phyloP scores from a whole-genome alignment of 2,113 vertebrate genomes.

The Podilymbus podiceps region DNA sequence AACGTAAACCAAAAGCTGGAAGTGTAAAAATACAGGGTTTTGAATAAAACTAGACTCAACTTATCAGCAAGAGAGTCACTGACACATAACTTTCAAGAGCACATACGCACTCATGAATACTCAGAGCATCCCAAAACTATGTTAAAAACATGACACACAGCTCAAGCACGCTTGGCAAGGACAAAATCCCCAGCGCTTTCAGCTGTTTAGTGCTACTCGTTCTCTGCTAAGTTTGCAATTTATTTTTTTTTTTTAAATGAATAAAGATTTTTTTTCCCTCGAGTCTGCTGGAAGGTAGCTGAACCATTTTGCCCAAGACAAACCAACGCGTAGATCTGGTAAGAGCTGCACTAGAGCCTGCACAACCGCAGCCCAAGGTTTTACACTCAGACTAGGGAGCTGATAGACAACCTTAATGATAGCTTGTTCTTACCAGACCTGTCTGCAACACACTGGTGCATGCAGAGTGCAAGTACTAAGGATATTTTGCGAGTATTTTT shows the following conservation, averaged over 20 bases:
- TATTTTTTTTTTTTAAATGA: accelerated
- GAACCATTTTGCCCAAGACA: not conserved
- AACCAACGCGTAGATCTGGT: not conserved
- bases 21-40: not conserved
- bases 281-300: not conserved
- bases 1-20: not conserved
- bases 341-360: not conserved
- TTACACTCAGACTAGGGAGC: not conserved
- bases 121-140: not conserved
- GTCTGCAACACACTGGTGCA: not conserved
- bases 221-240: not conserved
- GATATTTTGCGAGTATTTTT: not conserved
- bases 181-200: not conserved
- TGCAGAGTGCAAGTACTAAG: too few relatives aligned
- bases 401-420: not conserved
- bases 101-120: accelerated
- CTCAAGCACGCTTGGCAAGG: not conserved
- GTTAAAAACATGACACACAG: not conserved
- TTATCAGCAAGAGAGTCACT: not conserved
- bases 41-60: not conserved
- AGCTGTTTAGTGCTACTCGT: not conserved
- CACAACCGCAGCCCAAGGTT: not conserved
- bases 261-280: not conserved
- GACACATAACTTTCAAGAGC: not conserved
- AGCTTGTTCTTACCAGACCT: not conserved